phyloP scores from a whole-genome alignment of 1,140 invertebrate genomes.

The Coenobita brevimanus region DNA sequence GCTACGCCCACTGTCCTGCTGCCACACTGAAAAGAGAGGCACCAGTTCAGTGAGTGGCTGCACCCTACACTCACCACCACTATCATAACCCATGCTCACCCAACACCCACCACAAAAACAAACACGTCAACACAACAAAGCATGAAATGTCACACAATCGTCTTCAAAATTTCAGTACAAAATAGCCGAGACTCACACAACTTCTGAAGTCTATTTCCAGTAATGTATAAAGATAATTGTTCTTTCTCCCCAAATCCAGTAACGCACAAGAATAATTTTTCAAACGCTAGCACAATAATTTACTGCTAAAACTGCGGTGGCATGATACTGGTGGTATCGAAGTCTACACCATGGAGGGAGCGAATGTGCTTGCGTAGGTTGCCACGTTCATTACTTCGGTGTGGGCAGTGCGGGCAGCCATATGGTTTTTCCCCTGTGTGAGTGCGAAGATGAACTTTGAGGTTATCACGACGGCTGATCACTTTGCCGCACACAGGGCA shows the following conservation, averaged over 20 bases:
- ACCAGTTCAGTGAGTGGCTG: slow-evolving; percentile 56
- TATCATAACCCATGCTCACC: too few species aligned
- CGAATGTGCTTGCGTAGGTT: slow-evolving; percentile 70
- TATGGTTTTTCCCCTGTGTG: slow-evolving; percentile 60
- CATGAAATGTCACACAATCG: not conserved
- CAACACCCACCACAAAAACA: not conserved
- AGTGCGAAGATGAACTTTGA: slow-evolving; percentile 68
- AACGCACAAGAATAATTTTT: not conserved
- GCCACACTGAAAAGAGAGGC: slow-evolving; percentile 62
- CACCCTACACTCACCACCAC: not conserved
- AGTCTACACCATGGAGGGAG: slow-evolving; percentile 48
- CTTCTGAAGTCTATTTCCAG: too few species aligned
- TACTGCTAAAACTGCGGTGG: not conserved
- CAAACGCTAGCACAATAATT: not conserved
- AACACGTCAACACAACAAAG: too few species aligned
- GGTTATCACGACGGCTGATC: slow-evolving; percentile 70
- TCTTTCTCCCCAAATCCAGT: not conserved
- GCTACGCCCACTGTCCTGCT: slow-evolving; percentile 50
- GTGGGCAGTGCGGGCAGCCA: slow-evolving; percentile 53
- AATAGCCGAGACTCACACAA: too few species aligned
- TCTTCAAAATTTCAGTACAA: too few species aligned
- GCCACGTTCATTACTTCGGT: slow-evolving; percentile 61
- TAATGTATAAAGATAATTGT: too few species aligned
- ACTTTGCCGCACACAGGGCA: slow-evolving; percentile 68
- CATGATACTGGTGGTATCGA: not conserved